These are phyloP conservation scores for Erethizon dorsatum DNA, from an alignment of 2,797 vertebrate genomes.

Conservation along the genomic window DNA sequence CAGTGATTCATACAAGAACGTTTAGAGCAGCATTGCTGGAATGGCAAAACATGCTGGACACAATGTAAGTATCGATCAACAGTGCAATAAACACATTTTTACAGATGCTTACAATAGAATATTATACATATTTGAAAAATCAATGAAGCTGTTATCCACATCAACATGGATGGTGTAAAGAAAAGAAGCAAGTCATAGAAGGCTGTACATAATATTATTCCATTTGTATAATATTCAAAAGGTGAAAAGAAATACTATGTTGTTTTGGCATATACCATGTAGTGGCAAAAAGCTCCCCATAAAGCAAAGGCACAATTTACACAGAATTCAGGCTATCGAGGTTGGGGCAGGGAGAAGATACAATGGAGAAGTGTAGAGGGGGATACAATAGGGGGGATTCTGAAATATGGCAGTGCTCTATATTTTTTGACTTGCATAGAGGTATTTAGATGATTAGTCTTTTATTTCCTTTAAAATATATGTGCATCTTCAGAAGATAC, in stretches of 20 bases:
- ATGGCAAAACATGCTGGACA: background rate
- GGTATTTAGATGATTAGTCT: background rate
- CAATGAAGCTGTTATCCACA: background rate
- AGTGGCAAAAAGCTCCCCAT: background rate
- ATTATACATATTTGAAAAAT: background rate
- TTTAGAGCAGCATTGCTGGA: background rate
- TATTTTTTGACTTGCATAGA: background rate
- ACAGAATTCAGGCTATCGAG: background rate
- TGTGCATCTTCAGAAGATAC: background rate
- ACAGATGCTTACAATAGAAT: background rate
- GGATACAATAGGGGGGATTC: background rate
- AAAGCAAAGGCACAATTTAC: constrained; percentile 16
- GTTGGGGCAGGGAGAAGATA: background rate
- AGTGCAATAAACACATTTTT: constrained; percentile 36
- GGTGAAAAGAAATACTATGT: constrained; percentile 26
- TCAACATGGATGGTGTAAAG: background rate
- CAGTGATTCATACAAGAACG: background rate
- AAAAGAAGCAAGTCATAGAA: constrained; percentile 17
- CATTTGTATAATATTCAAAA: background rate
- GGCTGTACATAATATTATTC: background rate
- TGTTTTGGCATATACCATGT: background rate
- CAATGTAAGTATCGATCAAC: background rate
- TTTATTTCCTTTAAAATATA: background rate
- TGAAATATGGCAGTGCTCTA: background rate
- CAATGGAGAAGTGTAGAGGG: background rate